Base-by-base conservation (phyloP, 2,888 invertebrate species). In the Brenthis daphne region DNA sequence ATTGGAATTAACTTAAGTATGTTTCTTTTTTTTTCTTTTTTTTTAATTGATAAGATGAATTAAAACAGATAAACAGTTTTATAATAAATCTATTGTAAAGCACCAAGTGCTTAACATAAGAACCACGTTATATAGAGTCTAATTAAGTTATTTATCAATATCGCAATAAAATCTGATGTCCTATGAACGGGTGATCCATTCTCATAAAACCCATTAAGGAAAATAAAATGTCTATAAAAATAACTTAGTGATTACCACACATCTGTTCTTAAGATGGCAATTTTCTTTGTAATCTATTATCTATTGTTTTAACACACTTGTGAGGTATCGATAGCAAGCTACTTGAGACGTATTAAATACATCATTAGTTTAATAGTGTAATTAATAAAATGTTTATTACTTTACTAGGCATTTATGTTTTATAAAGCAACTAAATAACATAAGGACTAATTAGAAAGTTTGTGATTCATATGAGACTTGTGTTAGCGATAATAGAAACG, bases 61-160 rank as follows among this genome's bases (percentile, higher is more conserved):
- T 6, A 6, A 37, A 37, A 37, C 37, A 37, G 37, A 37, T 43
- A 11, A 11, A 11, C 37, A 43, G 2, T 43, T 11, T 43, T 0
- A 43, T 43, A 43, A 43, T 43, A 43, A 43, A 43, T 8, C 37
- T 43, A 43, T 43, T 29, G 14, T 24, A 2, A 24, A 20, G 6
- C 43, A 48, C 13, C 1, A 11, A n/a, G 2, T 47, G 47, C 13
- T 20, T 14, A 6, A 37, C 14, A 37, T 61, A 12, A 57, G 50
- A 50, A 58, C 48, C 11, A 13, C 54, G 29, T 12, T n/a, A 20
- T 56, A 64, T 53, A 65, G 29, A 24, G 53, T 50, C 11, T 68
- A 73, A 74, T 74, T 71, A 73, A 74, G 74, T 65, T 65, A 73
- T 74, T 69, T 64, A 64, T 74, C 71, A 70, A 50, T 61, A 69